Evolutionary conservation across 2,113 vertebrate species (phyloP).

Genomic region (Mugil cephalus): DNA sequence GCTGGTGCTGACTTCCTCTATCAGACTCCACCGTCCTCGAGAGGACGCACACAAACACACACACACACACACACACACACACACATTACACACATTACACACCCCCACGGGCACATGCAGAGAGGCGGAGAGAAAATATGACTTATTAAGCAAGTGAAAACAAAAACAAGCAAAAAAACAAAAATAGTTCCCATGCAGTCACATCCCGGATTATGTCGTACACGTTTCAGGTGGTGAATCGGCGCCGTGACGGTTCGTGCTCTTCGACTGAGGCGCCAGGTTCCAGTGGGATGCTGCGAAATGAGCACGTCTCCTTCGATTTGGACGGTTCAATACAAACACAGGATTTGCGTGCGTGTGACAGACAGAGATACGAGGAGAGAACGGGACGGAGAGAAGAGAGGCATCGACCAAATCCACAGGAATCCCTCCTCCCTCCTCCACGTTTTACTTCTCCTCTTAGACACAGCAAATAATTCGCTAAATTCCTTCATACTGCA

Average conservation of each 20-base stretch:
- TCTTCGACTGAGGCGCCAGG: conserved; percentile 13
- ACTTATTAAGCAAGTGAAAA: conserved; percentile 11
- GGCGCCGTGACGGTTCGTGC: not conserved
- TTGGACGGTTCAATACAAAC: not conserved
- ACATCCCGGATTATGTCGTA: not conserved
- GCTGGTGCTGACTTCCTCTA: conserved; percentile 70
- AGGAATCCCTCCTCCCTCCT: not conserved
- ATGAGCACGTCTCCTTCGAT: conserved; percentile 2
- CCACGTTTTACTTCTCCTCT: not conserved
- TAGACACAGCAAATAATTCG: not conserved
- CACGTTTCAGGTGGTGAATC: not conserved
- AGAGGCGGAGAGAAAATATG: not conserved
- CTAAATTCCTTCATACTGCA: not conserved
- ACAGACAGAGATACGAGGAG: not conserved
- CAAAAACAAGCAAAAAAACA: not conserved
- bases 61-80: conserved; percentile 17
- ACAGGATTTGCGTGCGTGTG: not conserved
- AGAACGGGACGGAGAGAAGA: not conserved
- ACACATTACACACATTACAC: conserved; percentile 5
- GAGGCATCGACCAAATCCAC: not conserved
- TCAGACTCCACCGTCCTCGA: conserved; percentile 65
- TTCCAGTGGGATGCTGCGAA: conserved; percentile 21
- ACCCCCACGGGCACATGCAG: conserved; percentile 2
- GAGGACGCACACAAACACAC: conserved; percentile 23
- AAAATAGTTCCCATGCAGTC: conserved; percentile 1